These are phyloP conservation scores for Thamnophis sirtalis DNA, from an alignment of 2,113 vertebrate genomes.

Conservation along the genomic window DNA sequence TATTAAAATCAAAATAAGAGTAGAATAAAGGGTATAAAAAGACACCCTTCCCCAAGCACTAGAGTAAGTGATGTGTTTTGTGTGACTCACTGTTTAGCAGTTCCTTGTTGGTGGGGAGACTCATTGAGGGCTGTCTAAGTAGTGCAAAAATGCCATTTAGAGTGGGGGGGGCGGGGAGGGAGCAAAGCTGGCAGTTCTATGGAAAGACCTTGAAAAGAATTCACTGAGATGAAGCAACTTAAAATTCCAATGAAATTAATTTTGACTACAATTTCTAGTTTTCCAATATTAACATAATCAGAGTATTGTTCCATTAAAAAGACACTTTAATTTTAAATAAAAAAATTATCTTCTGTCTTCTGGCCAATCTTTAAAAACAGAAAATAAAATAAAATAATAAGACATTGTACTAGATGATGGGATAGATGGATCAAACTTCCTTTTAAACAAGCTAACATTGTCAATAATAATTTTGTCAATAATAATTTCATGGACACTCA, in stretches of 20 bases:
- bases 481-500: background rate
- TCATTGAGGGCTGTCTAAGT: background rate
- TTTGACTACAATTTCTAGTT: background rate
- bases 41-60: background rate
- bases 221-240: background rate
- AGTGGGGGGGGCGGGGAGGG: background rate
- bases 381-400: background rate
- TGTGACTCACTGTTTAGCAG: background rate
- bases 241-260: background rate
- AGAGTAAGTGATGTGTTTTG: background rate
- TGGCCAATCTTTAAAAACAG: background rate
- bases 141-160: background rate
- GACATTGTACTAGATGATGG: background rate
- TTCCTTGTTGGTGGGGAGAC: background rate
- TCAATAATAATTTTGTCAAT: slow-evolving; percentile 3
- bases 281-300: background rate
- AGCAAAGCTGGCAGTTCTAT: background rate
- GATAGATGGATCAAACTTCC: background rate
- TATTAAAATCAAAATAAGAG: background rate
- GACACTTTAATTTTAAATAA: background rate
- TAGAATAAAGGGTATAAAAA: background rate
- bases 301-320: background rate
- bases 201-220: background rate
- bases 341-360: background rate
- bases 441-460: background rate